phyloP scores from a whole-genome alignment of 92 coral and sea anemone genomes.

The Montipora capitata region DNA sequence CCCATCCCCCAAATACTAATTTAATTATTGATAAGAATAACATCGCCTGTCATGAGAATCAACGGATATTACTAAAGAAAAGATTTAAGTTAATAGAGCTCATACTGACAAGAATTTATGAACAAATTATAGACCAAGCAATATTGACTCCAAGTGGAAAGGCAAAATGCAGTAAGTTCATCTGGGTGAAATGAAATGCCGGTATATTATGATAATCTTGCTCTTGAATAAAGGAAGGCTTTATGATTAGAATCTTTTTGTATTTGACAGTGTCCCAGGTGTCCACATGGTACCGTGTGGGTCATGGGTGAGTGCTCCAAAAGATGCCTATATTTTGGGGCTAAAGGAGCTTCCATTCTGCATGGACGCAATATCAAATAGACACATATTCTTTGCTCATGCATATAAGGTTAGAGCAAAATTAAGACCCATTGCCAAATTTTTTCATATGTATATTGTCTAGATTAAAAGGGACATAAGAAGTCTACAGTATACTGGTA shows the following conservation, averaged over 20 bases:
- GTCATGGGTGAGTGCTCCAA: constrained; percentile 84
- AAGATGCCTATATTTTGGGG: constrained; percentile 88
- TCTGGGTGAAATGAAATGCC: no score
- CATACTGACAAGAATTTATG: no score
- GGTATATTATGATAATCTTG: not conserved
- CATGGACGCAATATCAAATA: constrained; percentile 67
- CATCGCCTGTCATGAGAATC: no score
- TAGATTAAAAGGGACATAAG: no score
- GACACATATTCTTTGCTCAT: constrained; percentile 93
- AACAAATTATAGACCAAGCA: no score
- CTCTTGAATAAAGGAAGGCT: not conserved
- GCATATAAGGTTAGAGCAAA: constrained; percentile 80
- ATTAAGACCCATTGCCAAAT: not conserved
- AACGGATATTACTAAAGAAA: no score
- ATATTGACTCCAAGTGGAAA: not conserved
- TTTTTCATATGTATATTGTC: no score
- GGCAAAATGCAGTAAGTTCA: no score
- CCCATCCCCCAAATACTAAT: no score
- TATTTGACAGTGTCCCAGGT: constrained; percentile 74
- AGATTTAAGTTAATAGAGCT: no score
- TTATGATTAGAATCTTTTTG: not conserved
- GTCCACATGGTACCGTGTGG: constrained; percentile 75
- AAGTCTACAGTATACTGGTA: no score
- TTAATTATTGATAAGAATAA: no score
- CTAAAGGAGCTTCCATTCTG: constrained; percentile 81